Conservation (phyloP, 2,113 vertebrate species). For the Scartelaos histophorus region DNA sequence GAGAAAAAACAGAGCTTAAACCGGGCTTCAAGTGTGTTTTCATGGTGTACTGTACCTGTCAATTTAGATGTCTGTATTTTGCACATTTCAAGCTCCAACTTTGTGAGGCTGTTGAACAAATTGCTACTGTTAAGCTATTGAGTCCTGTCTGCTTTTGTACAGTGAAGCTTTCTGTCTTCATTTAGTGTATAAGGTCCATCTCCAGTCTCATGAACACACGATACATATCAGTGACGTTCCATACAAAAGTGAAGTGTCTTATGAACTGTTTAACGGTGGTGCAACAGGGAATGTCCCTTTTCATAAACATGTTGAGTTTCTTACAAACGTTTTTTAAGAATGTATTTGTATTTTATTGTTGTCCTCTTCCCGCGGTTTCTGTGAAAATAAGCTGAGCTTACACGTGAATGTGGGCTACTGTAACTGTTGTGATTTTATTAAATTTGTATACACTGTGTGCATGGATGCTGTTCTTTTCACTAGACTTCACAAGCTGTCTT, state of each 20-base stretch:
- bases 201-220: constrained; percentile 69
- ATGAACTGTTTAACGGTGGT: constrained; percentile 77
- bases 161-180: constrained; percentile 76
- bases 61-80: constrained; percentile 76
- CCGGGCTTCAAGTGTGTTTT: constrained; percentile 68
- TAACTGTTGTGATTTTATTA: constrained; percentile 98
- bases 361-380: constrained; percentile 92
- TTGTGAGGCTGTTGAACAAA: constrained; percentile 76
- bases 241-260: constrained; percentile 83
- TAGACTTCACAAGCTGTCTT: constrained; percentile 83
- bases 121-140: constrained; percentile 74
- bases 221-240: constrained; percentile 78
- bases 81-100: constrained; percentile 73
- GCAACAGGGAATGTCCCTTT: constrained; percentile 84
- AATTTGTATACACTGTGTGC: constrained; percentile 99
- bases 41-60: constrained; percentile 75
- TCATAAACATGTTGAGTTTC: constrained; percentile 91
- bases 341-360: constrained; percentile 99
- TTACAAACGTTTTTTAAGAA: constrained; percentile 88
- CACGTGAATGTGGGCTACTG: constrained; percentile 96
- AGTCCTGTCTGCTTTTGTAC: constrained; percentile 79
- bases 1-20: constrained; percentile 54
- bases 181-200: constrained; percentile 75
- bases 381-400: constrained; percentile 99
- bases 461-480: constrained; percentile 93